These are phyloP conservation scores for Theristicus caerulescens DNA, from an alignment of 2,113 vertebrate species.

Conservation along the genomic window DNA sequence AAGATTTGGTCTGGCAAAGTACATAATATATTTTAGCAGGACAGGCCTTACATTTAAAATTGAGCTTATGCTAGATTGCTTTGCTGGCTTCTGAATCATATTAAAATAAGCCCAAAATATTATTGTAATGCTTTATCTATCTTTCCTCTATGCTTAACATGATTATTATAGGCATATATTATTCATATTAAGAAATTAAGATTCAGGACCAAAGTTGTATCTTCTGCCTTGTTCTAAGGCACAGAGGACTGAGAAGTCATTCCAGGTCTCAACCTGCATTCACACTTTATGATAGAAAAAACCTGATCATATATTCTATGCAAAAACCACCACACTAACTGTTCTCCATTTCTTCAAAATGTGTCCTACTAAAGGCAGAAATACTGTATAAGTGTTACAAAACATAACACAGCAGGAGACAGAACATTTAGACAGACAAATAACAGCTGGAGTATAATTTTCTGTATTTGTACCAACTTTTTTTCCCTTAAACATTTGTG, in stretches of 20 bases:
- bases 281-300: slow-evolving; percentile 40
- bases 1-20: background rate
- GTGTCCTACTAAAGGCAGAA: background rate
- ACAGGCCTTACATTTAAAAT: background rate
- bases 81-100: background rate
- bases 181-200: slow-evolving; percentile 48
- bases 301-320: slow-evolving; percentile 18
- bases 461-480: background rate
- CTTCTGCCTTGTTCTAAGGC: slow-evolving; percentile 28
- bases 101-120: slow-evolving; percentile 27
- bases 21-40: background rate
- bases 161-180: slow-evolving; percentile 44
- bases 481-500: background rate
- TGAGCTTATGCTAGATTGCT: background rate
- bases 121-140: background rate
- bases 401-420: background rate
- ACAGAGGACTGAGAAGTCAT: slow-evolving; percentile 42
- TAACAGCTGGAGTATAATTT: background rate
- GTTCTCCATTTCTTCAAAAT: slow-evolving; percentile 33
- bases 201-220: slow-evolving; percentile 22
- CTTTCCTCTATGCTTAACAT: slow-evolving; percentile 17
- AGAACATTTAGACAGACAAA: background rate
- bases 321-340: background rate
- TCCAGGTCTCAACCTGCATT: slow-evolving; percentile 35
- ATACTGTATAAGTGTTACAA: background rate